These are phyloP conservation scores for Dreissena polymorpha DNA, from an alignment of 1,140 invertebrate genomes.

Conservation along the genomic window DNA sequence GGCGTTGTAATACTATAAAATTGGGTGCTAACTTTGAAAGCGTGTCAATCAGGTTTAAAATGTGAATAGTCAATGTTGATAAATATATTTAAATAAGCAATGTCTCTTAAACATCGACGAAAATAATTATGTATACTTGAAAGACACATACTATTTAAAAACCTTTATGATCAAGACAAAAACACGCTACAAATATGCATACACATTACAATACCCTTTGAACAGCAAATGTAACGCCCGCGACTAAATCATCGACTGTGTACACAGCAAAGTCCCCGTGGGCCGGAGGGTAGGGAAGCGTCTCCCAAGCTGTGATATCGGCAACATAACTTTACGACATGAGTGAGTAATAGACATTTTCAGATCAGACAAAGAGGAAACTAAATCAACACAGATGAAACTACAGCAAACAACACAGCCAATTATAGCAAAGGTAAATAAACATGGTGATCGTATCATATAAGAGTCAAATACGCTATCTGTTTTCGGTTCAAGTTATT, in stretches of 20 bases:
- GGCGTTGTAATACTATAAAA: conserved; percentile 34
- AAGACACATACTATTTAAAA: background rate
- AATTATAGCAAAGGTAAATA: background rate
- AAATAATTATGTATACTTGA: background rate
- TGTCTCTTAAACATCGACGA: background rate
- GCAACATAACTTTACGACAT: background rate
- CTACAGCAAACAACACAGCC: background rate
- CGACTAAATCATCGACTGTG: conserved; percentile 1
- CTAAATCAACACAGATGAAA: too few relatives aligned
- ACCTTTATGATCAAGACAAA: background rate
- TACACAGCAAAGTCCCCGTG: conserved; percentile 42
- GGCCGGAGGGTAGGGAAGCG: conserved; percentile 35
- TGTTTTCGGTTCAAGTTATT: background rate
- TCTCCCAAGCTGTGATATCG: background rate
- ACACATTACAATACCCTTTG: background rate
- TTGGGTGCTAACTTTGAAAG: background rate
- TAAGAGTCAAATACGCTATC: background rate
- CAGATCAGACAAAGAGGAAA: too few relatives aligned
- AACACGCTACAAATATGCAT: background rate
- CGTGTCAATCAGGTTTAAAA: background rate
- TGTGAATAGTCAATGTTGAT: background rate
- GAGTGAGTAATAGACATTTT: too few relatives aligned
- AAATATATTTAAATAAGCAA: background rate
- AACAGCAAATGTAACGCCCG: conserved; percentile 22
- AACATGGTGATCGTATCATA: background rate